Conservation (phyloP, 2,888 invertebrate genomes). For the Brachyopa scutellaris region DNA sequence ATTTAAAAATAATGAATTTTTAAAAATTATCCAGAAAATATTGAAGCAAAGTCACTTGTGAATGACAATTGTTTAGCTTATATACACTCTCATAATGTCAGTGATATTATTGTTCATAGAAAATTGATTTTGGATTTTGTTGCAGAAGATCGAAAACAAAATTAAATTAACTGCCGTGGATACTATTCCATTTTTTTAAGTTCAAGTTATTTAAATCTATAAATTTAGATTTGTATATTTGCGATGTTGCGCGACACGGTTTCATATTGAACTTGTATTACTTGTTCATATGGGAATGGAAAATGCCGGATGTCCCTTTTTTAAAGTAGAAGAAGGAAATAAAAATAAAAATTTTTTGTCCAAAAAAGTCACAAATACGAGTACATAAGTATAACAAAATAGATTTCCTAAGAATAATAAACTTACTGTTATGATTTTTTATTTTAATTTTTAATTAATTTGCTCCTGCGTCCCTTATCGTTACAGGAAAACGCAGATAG, state of each 20-base stretch:
- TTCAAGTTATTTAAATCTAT: constrained; percentile 79
- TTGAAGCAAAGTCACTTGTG: constrained; percentile 6
- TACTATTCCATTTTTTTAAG: too few species aligned
- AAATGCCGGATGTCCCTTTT: constrained; percentile 81
- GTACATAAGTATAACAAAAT: too few species aligned
- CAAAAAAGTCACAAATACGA: not conserved
- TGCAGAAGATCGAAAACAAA: constrained; percentile 5
- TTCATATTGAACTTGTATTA: constrained; percentile 79
- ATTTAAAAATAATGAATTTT: too few species aligned
- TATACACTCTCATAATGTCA: not conserved
- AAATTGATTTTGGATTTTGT: constrained; percentile 44
- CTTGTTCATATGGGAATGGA: constrained; percentile 80
- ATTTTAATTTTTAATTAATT: constrained; percentile 1
- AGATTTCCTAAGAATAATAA: too few species aligned
- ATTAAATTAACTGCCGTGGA: constrained; percentile 34
- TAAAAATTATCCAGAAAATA: too few species aligned
- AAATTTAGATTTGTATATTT: constrained; percentile 78
- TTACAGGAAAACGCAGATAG: constrained; percentile 78
- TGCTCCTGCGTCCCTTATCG: constrained; percentile 74
- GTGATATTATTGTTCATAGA: not conserved
- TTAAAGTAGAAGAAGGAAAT: too few species aligned
- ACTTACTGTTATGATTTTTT: not conserved
- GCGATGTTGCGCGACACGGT: constrained; percentile 79
- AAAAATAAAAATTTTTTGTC: constrained; percentile 14
- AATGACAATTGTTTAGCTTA: not conserved